Base-by-base conservation (phyloP, 2,797 vertebrate genomes). In the Melanotaenia pygmaea region DNA sequence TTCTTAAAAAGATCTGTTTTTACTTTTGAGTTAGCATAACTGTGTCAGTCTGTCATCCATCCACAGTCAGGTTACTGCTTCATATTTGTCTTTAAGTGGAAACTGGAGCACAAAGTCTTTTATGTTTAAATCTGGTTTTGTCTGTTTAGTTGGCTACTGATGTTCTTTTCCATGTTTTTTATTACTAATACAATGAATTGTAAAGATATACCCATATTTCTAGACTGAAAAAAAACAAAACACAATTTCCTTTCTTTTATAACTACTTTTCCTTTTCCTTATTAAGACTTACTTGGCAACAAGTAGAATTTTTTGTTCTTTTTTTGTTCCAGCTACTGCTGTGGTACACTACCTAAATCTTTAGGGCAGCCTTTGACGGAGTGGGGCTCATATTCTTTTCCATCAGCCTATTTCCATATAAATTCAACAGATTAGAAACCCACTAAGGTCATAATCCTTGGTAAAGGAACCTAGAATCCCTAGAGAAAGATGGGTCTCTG, bases 391-490 rank as follows among this genome's bases (percentile, higher is more conserved):
- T 61, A 64, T 62, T 78, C 1, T 73, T 81, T 74, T 70, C 67
- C 64, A 40, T 77, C 57, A 68, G 40, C 40, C 38, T 7, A 72
- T 86, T 78, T 84, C 70, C 62, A 69, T 65, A 72, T 79, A 70
- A 77, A 82, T 61, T 67, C 57, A 64, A 34, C 63, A 66, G 24
- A 72, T 58, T 16, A 20, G 22, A 59, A 76, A 28, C 58, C 57
- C 45, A 26, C 70, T 64, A 26, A 80, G 83, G 87, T 81, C 63
- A 68, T 59, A 78, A 76, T 85, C 83, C 66, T 64, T 62, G 53
- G 59, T 70, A 88, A 85, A 86, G 64, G 70, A 83, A 77, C 81
- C 77, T 71, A 26, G 72, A 67, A 78, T 70, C 70, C 73, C 51
- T 32, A 56, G 73, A 84, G 64, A 84, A 81, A 70, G 82, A 69